phyloP scores from a whole-genome alignment of 2,888 invertebrate species.

The Drosophila nr. medialis region DNA sequence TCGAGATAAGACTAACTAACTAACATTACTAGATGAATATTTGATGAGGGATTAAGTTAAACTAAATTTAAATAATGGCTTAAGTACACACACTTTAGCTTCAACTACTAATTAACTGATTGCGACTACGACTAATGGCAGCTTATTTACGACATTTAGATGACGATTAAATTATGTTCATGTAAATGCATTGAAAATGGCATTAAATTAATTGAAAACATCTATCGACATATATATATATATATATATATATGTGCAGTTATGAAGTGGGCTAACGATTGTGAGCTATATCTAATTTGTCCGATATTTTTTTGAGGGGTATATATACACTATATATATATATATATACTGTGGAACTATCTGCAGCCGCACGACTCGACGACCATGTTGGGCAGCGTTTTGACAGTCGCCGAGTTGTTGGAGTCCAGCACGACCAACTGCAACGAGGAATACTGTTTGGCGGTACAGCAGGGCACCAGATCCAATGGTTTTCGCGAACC shows the following conservation, averaged over 20 bases:
- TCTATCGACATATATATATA: not conserved
- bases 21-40: not conserved
- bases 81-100: slow-evolving; percentile 67
- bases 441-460: slow-evolving; percentile 92
- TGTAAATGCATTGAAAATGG: slow-evolving; percentile 54
- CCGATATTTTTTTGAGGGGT: slow-evolving; percentile 38
- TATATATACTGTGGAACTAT: slow-evolving; percentile 84
- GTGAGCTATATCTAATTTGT: slow-evolving; percentile 67
- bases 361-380: slow-evolving; percentile 96
- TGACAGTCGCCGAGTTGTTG: slow-evolving; percentile 91
- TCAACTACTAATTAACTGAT: slow-evolving; percentile 35
- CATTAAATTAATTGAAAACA: slow-evolving; percentile 53
- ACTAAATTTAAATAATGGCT: slow-evolving; percentile 34
- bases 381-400: slow-evolving; percentile 94
- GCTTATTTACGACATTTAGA: slow-evolving; percentile 46
- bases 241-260: not conserved
- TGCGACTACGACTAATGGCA: slow-evolving; percentile 69
- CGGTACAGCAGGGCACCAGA: slow-evolving; percentile 94
- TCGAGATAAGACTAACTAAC: not conserved
- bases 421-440: slow-evolving; percentile 92
- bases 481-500: slow-evolving; percentile 86
- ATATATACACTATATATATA: slow-evolving; percentile 15
- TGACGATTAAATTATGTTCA: slow-evolving; percentile 42
- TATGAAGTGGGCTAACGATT: slow-evolving; percentile 19
- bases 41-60: slow-evolving; percentile 1